Conservation (phyloP, 1,140 invertebrate genomes). For the Ctenoplectra terminalis region DNA sequence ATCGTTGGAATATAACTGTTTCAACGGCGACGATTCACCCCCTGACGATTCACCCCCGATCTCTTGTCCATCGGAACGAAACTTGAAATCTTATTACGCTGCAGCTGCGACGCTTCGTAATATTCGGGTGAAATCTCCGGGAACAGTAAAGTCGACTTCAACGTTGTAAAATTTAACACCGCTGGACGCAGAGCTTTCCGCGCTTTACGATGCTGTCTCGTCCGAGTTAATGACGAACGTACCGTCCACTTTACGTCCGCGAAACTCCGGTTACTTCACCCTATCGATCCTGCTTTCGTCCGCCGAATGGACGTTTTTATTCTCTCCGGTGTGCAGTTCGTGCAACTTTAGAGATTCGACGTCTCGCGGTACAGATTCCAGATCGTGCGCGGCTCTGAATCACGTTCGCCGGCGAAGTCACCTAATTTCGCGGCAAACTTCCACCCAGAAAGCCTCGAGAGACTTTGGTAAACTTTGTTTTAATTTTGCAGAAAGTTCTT, state of each 20-base stretch:
- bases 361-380: not conserved
- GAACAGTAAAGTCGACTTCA: not conserved
- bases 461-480: not conserved
- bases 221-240: not conserved
- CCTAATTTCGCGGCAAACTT: constrained; percentile 6
- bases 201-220: not conserved
- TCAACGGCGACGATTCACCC: not conserved
- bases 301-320: not conserved
- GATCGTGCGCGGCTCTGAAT: not conserved
- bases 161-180: not conserved
- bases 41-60: too few relatives aligned
- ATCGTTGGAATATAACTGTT: not conserved
- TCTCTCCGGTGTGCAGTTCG: too few relatives aligned
- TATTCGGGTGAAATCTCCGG: not conserved
- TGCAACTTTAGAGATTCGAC: not conserved
- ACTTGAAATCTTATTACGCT: not conserved
- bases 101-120: not conserved
- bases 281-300: not conserved
- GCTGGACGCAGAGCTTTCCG: not conserved
- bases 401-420: not conserved
- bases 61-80: not conserved
- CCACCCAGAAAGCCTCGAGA: not conserved
- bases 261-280: not conserved
- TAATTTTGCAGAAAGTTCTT: not conserved
- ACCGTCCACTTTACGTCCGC: not conserved